Evolutionary conservation across 2,113 vertebrate species (phyloP).

Genomic region (Naja naja): DNA sequence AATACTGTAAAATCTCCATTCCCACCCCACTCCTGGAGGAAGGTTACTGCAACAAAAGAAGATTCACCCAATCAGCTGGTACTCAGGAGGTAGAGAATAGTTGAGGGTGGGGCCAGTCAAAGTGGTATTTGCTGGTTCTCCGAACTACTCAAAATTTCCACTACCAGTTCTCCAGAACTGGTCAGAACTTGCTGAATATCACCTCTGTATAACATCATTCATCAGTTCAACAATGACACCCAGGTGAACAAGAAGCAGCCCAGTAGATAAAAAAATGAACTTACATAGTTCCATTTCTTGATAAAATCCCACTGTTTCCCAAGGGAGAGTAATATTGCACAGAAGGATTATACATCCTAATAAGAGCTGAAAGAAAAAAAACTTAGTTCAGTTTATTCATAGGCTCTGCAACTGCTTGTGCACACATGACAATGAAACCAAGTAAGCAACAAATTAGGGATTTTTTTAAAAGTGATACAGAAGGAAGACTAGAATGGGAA

Average conservation of each 20-base stretch:
- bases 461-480: not conserved
- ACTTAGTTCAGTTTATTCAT: not conserved
- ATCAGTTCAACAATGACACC: not conserved
- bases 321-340: constrained; percentile 34
- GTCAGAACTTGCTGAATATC: too few species aligned
- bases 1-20: too few species aligned
- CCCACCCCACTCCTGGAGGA: too few species aligned
- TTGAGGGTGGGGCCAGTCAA: too few species aligned
- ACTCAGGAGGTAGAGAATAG: too few species aligned
- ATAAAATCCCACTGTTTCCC: rapidly evolving
- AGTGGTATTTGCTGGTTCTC: too few species aligned
- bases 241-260: not conserved
- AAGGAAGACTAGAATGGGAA: not conserved
- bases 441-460: not conserved
- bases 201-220: not conserved
- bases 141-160: too few species aligned
- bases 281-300: constrained; percentile 44
- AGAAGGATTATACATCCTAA: constrained; percentile 63
- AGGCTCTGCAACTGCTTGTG: not conserved
- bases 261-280: constrained; percentile 30
- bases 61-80: too few species aligned
- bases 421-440: not conserved
- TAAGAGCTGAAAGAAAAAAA: constrained; percentile 59
- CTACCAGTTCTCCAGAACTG: too few species aligned
- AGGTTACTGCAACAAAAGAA: too few species aligned